Percentiles rank a stretch among this genome's conserved stretches.
These are phyloP conservation scores for Drosophila asahinai DNA, from an alignment of 1,140 invertebrate species.

Conservation along the genomic window DNA sequence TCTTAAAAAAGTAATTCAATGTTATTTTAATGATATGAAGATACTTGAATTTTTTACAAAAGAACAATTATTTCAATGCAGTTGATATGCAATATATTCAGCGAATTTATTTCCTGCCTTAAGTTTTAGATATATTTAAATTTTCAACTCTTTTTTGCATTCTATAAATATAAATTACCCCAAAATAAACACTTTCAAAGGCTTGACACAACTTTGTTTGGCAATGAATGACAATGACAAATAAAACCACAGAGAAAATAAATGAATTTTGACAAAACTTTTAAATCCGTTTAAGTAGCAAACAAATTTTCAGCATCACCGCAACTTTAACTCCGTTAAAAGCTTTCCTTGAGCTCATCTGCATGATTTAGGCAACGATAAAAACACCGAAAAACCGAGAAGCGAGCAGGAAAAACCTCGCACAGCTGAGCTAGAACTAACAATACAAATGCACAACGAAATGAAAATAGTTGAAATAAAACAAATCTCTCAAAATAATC, in stretches of 20 bases:
- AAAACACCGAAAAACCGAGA: conserved; percentile 17
- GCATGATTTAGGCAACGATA: conserved; percentile 50
- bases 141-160: too few relatives aligned
- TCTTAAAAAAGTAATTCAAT: neutral
- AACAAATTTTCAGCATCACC: conserved; percentile 31
- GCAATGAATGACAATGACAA: neutral
- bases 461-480: conserved; percentile 29
- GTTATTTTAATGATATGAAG: too few relatives aligned
- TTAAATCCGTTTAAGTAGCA: conserved; percentile 18
- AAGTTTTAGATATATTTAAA: too few relatives aligned
- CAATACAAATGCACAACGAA: conserved; percentile 16
- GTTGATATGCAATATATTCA: too few relatives aligned
- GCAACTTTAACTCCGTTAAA: conserved; percentile 32
- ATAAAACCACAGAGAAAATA: neutral
- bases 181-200: neutral
- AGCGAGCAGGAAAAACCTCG: neutral
- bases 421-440: conserved; percentile 15
- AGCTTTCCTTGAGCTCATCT: conserved; percentile 26
- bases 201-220: neutral
- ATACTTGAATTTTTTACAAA: too few relatives aligned
- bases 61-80: too few relatives aligned
- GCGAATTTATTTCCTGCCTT: too few relatives aligned
- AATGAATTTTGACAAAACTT: conserved; percentile 2
- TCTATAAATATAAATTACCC: too few relatives aligned
- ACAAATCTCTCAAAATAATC: conserved; percentile 58